Evolutionary conservation across 2,888 invertebrate species (phyloP).

Genomic region (Metopia argyrocephala): DNA sequence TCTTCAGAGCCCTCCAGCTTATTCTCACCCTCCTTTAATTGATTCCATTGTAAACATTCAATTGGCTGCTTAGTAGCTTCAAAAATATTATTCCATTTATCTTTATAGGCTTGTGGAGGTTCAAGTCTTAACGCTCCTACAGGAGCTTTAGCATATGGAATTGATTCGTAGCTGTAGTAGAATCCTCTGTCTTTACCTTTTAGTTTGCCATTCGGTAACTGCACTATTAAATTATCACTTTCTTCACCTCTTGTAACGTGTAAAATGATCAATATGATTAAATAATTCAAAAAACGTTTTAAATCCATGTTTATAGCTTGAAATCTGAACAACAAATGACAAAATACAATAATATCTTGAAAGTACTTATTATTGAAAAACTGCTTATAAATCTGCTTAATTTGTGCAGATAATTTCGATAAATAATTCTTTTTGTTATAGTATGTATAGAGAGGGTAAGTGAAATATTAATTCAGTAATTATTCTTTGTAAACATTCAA

Average conservation of each 20-base stretch:
- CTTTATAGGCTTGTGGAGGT: constrained; percentile 69
- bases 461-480: too few species aligned
- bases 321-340: too few species aligned
- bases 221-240: constrained; percentile 63
- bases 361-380: too few species aligned
- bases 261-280: neutral
- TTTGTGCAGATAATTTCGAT: too few species aligned
- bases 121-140: constrained; percentile 82
- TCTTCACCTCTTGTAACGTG: neutral
- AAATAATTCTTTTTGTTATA: too few species aligned
- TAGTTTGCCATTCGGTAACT: constrained; percentile 70
- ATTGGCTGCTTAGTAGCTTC: constrained; percentile 81
- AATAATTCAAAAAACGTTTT: neutral
- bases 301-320: neutral
- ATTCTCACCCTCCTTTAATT: constrained; percentile 73
- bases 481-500: too few species aligned
- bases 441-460: too few species aligned
- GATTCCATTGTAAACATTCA: constrained; percentile 83
- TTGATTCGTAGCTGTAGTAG: constrained; percentile 82
- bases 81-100: constrained; percentile 68
- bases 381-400: too few species aligned
- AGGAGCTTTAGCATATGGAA: constrained; percentile 85
- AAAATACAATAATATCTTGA: too few species aligned
- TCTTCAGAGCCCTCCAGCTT: constrained; percentile 82
- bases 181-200: constrained; percentile 70